phyloP scores from a whole-genome alignment of 1,140 invertebrate species.

The Penaeus chinensis region DNA sequence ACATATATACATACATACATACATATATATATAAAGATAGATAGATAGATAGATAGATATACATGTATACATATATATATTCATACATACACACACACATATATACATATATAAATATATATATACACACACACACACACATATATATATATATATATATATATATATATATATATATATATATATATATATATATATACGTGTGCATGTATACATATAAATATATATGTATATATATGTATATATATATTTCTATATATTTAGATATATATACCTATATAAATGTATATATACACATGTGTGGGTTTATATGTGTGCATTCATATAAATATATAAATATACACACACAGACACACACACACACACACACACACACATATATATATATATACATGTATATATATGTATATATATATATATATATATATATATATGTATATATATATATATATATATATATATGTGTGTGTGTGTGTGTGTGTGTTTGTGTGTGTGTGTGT shows the following conservation, averaged over 20 bases:
- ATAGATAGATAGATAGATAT: slow-evolving; percentile 17
- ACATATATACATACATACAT: background rate
- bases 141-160: background rate
- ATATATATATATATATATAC: background rate
- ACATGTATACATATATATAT: slow-evolving; percentile 13
- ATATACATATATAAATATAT: background rate
- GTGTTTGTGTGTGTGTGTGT: no score
- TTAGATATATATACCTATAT: background rate
- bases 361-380: background rate
- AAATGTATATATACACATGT: background rate
- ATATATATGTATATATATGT: background rate
- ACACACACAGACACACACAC: background rate
- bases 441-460: no score
- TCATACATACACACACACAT: background rate
- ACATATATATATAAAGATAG: slow-evolving; percentile 14
- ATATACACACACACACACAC: background rate
- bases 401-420: no score
- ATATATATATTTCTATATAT: background rate
- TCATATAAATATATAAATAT: background rate
- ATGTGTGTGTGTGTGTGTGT: no score
- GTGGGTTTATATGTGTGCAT: background rate
- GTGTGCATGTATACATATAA: background rate
- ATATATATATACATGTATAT: no score
- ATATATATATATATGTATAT: no score
- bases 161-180: background rate